A percentile compares a stretch with the other conserved stretches of the same genome.
Evolutionary conservation across 2,888 invertebrate species (phyloP).

Genomic region (Drosophila quinaria): DNA sequence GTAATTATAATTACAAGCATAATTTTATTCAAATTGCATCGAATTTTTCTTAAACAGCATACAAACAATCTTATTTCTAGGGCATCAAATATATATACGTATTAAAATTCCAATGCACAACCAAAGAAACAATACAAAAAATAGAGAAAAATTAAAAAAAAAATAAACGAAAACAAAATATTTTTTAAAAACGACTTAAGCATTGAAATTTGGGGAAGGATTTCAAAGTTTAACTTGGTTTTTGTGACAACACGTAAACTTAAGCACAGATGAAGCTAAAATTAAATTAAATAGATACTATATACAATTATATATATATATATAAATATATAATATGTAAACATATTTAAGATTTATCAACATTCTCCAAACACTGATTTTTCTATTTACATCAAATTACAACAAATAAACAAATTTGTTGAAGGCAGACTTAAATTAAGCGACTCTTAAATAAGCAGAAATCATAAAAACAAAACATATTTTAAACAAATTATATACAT

Average conservation of each 20-base stretch:
- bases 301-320: conserved; percentile 27
- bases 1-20: conserved; percentile 41
- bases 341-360: conserved; percentile 55
- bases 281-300: conserved; percentile 37
- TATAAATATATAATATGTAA: conserved; percentile 43
- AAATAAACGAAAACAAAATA: conserved; percentile 36
- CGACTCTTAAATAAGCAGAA: conserved; percentile 70
- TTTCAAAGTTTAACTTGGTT: conserved; percentile 84
- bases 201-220: conserved; percentile 86
- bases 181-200: conserved; percentile 75
- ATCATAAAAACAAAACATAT: conserved; percentile 49
- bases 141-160: conserved; percentile 16
- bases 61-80: conserved; percentile 75
- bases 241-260: conserved; percentile 47
- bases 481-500: conserved; percentile 68
- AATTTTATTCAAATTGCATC: conserved; percentile 77
- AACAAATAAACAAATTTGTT: conserved; percentile 63
- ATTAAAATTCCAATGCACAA: conserved; percentile 51
- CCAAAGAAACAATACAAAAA: conserved; percentile 21
- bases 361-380: conserved; percentile 68
- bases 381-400: conserved; percentile 71
- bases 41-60: conserved; percentile 77
- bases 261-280: conserved; percentile 51
- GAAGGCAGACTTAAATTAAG: conserved; percentile 77
- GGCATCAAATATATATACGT: conserved; percentile 46